Conservation (phyloP, 2,113 vertebrate genomes). For the Silurus glanis region DNA sequence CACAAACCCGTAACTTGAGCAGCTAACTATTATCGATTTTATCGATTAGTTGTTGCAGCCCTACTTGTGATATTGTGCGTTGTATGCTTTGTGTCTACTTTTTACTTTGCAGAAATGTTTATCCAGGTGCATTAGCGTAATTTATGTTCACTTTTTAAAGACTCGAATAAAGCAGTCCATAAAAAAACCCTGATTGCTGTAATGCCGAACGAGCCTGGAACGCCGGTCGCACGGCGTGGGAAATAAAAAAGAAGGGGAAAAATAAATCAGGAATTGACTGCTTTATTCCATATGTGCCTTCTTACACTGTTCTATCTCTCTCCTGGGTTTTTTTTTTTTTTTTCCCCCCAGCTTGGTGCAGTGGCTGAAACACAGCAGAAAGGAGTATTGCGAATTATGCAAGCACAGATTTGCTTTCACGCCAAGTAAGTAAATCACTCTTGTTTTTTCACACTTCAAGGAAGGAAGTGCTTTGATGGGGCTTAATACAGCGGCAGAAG, state of each 20-base stretch:
- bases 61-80: not conserved
- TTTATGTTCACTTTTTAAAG: not conserved
- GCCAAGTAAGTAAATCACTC: slow-evolving; percentile 86
- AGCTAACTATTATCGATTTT: no score
- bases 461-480: slow-evolving; percentile 2
- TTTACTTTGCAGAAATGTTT: slow-evolving; percentile 8
- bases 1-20: no score
- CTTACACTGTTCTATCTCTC: slow-evolving; percentile 25
- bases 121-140: slow-evolving; percentile 5
- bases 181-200: not conserved
- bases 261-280: not conserved
- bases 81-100: slow-evolving; percentile 10
- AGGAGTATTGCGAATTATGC: slow-evolving; percentile 99
- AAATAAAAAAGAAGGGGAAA: not conserved
- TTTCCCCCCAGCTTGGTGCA: slow-evolving; percentile 90
- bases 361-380: slow-evolving; percentile 99
- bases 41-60: no score
- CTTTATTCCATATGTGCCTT: slow-evolving; percentile 18
- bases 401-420: slow-evolving; percentile 99
- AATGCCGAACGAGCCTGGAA: not conserved
- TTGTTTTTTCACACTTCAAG: slow-evolving; percentile 14
- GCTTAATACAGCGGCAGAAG: slow-evolving; percentile 22
- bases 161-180: not conserved
- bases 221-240: not conserved
- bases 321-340: slow-evolving; percentile 49